Percentiles rank a stretch among this genome's conserved stretches.
These are phyloP conservation scores for Aegotheles bennettii DNA, from an alignment of 2,113 vertebrate species.

Conservation along the genomic window DNA sequence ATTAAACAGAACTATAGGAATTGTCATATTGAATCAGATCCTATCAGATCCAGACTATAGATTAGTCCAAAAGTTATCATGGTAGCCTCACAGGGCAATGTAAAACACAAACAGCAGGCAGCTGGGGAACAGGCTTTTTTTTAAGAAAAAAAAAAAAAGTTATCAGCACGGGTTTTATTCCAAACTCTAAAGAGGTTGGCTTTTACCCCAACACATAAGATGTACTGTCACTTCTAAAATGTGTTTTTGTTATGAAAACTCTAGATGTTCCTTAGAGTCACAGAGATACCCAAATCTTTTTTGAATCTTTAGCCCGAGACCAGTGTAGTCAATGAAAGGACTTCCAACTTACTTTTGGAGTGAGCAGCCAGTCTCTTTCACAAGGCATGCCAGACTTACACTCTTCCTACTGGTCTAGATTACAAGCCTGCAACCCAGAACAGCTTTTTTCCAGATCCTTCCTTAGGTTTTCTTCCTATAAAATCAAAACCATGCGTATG, in stretches of 20 bases:
- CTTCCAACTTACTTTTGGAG: background rate
- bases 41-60: too few species aligned
- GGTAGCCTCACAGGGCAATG: background rate
- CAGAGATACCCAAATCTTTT: background rate
- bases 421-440: background rate
- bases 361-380: background rate
- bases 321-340: background rate
- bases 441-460: background rate
- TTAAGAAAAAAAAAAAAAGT: background rate
- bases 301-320: background rate
- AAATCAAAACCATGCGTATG: fast-evolving
- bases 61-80: too few species aligned
- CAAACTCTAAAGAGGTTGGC: background rate
- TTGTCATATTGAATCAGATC: background rate
- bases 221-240: background rate
- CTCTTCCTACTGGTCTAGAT: background rate
- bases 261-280: background rate
- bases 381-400: background rate
- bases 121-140: background rate
- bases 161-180: background rate
- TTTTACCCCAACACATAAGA: background rate
- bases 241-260: background rate
- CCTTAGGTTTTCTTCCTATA: background rate
- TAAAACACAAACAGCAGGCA: background rate
- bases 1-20: background rate